Evolutionary conservation across 92 coral and sea anemone genomes (phyloP).

Genomic region (Porites rus): DNA sequence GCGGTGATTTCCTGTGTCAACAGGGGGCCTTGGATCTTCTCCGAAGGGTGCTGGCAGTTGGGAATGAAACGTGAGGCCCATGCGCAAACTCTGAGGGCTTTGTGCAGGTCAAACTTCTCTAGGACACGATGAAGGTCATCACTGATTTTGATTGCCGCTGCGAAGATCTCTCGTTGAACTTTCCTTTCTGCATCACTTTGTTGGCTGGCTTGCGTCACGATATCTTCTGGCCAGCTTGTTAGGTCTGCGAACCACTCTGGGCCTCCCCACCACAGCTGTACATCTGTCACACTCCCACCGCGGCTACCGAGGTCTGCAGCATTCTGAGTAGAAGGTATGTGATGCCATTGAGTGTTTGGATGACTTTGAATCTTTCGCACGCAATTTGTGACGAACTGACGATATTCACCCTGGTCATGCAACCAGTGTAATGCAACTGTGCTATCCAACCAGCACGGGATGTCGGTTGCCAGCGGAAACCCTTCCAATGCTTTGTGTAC

Average conservation of each 20-base stretch:
- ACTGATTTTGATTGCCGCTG: constrained; percentile 38
- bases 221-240: constrained; percentile 60
- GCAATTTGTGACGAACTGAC: constrained; percentile 55
- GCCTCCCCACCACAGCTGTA: constrained; percentile 62
- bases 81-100: constrained; percentile 77
- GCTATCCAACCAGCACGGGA: constrained; percentile 67
- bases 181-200: constrained; percentile 44
- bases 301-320: constrained; percentile 58
- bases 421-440: constrained; percentile 50
- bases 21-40: constrained; percentile 49
- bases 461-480: constrained; percentile 27
- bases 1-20: constrained; percentile 31
- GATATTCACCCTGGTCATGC: constrained; percentile 45
- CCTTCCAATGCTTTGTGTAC: constrained; percentile 59
- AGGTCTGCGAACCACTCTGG: constrained; percentile 54
- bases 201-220: constrained; percentile 34
- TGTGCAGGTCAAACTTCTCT: constrained; percentile 74
- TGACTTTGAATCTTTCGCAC: constrained; percentile 27
- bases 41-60: constrained; percentile 62
- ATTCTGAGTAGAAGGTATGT: constrained; percentile 57
- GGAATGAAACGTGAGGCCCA: constrained; percentile 76
- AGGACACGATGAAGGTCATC: constrained; percentile 40
- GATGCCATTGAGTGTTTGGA: constrained; percentile 30
- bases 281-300: constrained; percentile 35
- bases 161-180: constrained; percentile 72